A percentile compares a stretch with the other conserved stretches of the same genome.
These are phyloP conservation scores for Himalopsyche phryganea DNA, from an alignment of 1,140 invertebrate genomes.

Conservation along the genomic window DNA sequence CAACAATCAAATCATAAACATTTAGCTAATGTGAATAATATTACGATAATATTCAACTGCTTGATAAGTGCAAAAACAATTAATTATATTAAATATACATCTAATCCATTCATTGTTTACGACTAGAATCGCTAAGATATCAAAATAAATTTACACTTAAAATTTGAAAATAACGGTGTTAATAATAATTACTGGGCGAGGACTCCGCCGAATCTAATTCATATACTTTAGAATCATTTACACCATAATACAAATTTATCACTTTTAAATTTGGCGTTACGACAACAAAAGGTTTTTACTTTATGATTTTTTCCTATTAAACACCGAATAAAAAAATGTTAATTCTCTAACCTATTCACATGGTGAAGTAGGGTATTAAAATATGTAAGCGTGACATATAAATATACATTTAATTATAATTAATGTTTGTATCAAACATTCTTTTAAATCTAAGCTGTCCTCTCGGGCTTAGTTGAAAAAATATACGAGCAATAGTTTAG, in stretches of 20 bases:
- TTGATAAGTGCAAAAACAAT: too few species aligned
- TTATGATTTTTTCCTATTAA: too few species aligned
- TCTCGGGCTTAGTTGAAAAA: too few species aligned
- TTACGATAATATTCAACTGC: too few species aligned
- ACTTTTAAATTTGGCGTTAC: conserved; percentile 19
- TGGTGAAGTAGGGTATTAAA: too few species aligned
- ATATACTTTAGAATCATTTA: conserved; percentile 20
- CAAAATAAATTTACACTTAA: conserved; percentile 1
- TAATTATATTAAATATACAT: background rate
- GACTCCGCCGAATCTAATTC: conserved; percentile 6
- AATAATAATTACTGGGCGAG: background rate
- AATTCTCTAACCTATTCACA: too few species aligned
- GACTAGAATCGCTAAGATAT: background rate
- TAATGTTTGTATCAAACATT: too few species aligned
- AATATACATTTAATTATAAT: too few species aligned
- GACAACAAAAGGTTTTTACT: conserved; percentile 1
- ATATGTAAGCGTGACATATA: too few species aligned
- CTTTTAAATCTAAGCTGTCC: too few species aligned
- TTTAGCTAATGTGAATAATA: background rate
- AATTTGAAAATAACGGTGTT: background rate
- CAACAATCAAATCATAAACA: background rate
- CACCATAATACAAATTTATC: conserved; percentile 19
- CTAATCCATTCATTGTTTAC: background rate
- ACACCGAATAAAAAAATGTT: too few species aligned
- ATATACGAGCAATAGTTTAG: too few species aligned